Evolutionary conservation across 2,113 vertebrate genomes (phyloP), one percentile per base, ranked within the genome.

Genomic region (Excalfactoria chinensis): DNA sequence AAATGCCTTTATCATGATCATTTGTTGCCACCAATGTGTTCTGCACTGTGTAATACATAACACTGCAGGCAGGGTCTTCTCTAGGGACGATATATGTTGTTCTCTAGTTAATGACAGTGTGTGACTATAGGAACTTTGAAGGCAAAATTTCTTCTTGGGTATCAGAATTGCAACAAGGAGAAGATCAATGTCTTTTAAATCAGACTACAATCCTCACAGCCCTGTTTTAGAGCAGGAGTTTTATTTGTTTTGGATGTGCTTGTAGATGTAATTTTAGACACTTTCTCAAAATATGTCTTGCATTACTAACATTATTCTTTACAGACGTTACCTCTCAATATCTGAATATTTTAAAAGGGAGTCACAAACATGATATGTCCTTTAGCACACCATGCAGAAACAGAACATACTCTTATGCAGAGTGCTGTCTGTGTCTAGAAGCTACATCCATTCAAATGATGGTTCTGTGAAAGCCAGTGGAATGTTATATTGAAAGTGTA

Each of bases 321-420:
- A 35, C 35, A 77, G 49, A 56, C 16, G 11, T 84, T 67, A 15
- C 8, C 6, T 16, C 20, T 60, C 3, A 51, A n/a, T 68, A 72
- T 75, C 63, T 84, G 30, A 64, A 2, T 68, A 55, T 78, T 84
- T 78, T 93, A 78, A 77, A 68, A 84, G 11, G 7, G 30, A 49
- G 16, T 53, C 0, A 0, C 32, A 75, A 18, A 34, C 22, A 11
- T 17, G 21, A 5, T 1, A 4, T 22, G 19, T 43, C 21, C 56
- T 81, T 88, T 35, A 30, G 77, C 37, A 35, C 51, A 8, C 34
- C 3, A 2, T 26, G 20, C n/a, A 84, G 46, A 86, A 92, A 68
- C 19, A 77, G 34, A 56, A 40, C 14, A 17, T 56, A 32, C 6
- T 13, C 6, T 26, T 46, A n/a, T 76, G 66, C 22, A 80, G 9